Conservation (phyloP, 2,113 vertebrate species). For the Poicephalus gulielmi region DNA sequence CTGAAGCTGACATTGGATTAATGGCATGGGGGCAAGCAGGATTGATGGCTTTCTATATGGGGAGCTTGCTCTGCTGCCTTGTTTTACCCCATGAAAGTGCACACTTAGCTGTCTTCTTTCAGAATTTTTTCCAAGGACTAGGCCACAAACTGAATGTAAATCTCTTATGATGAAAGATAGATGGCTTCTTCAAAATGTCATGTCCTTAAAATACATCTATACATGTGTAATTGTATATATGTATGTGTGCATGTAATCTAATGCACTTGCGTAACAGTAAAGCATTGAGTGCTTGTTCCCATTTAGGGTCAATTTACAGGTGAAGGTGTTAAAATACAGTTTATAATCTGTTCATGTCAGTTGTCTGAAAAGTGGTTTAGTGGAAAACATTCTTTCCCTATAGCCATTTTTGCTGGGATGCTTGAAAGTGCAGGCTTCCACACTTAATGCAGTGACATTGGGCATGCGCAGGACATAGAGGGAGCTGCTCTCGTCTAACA, state of each 20-base stretch:
- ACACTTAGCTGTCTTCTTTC: conserved; percentile 20
- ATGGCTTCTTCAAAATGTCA: conserved; percentile 68
- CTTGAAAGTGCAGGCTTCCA: neutral
- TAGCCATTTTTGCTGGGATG: neutral
- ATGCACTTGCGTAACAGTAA: conserved; percentile 24
- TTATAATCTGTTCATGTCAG: neutral
- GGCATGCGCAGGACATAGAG: neutral
- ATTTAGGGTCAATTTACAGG: conserved; percentile 9
- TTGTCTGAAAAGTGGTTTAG: neutral
- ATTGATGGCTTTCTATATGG: neutral
- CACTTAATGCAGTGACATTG: neutral
- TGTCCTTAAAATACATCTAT: conserved; percentile 60
- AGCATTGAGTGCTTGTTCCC: neutral
- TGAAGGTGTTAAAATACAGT: neutral
- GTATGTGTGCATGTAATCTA: conserved; percentile 30
- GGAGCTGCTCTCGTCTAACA: conserved; percentile 22
- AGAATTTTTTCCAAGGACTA: conserved; percentile 42
- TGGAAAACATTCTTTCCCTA: neutral
- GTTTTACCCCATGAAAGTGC: neutral
- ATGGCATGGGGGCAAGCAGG: neutral
- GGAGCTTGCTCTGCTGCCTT: neutral
- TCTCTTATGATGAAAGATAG: conserved; percentile 52
- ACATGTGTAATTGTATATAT: conserved; percentile 55
- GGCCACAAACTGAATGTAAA: conserved; percentile 51
- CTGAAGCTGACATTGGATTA: neutral